Percentiles rank a stretch among this genome's conserved stretches.
These are phyloP conservation scores for Rhinopomastus cyanomelas DNA, from an alignment of 2,113 vertebrate species.

Conservation along the genomic window DNA sequence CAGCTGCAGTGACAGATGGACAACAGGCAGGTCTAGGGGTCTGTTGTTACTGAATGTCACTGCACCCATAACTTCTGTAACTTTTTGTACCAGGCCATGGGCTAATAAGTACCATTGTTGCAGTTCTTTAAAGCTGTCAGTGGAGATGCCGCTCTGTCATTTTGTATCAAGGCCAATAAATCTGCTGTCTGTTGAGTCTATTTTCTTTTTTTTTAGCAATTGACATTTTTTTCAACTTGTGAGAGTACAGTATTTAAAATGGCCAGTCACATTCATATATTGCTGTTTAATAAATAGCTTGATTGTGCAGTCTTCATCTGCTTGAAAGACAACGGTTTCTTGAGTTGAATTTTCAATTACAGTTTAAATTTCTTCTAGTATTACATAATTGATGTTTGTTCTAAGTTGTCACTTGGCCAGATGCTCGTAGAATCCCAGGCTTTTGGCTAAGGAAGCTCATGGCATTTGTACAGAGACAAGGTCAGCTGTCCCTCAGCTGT, in stretches of 20 bases:
- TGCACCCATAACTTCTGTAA: not conserved
- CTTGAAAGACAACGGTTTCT: not conserved
- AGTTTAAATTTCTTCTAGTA: constrained; percentile 18
- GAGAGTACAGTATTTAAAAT: not conserved
- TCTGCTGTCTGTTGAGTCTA: not conserved
- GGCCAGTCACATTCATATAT: not conserved
- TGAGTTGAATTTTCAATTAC: not conserved
- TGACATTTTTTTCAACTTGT: not conserved
- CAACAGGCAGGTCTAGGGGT: fast-evolving
- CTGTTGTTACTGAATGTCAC: not conserved
- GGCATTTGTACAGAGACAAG: not conserved
- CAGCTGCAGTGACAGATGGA: not conserved
- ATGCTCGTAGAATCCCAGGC: constrained; percentile 40
- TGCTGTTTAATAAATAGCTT: not conserved
- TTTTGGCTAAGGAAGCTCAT: constrained; percentile 21
- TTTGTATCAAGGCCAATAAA: not conserved
- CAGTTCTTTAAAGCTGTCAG: not conserved
- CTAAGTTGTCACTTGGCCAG: constrained; percentile 44
- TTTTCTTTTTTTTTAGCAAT: not conserved
- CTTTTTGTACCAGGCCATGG: not conserved
- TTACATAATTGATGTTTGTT: constrained; percentile 14
- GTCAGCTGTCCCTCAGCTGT: constrained; percentile 34
- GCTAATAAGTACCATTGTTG: not conserved
- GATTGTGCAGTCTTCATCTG: not conserved
- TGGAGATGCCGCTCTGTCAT: not conserved